Evolutionary conservation across 2,113 vertebrate genomes (phyloP).

Genomic region (Lophochroa leadbeateri): DNA sequence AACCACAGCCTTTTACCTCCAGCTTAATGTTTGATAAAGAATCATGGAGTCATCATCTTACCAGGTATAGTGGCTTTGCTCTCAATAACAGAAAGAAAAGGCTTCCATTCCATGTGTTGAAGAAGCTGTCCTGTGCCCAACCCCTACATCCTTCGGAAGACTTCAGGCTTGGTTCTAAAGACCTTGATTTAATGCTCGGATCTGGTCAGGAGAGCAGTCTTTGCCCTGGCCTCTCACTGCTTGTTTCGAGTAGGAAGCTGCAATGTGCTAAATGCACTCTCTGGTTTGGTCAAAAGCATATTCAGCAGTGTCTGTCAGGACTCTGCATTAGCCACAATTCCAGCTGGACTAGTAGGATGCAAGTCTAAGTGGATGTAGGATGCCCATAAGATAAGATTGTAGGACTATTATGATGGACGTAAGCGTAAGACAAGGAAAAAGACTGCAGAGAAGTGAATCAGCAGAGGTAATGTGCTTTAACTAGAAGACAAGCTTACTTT

Average conservation of each 20-base stretch:
- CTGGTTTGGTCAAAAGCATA: fast-evolving
- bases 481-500: not conserved
- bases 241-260: not conserved
- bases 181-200: not conserved
- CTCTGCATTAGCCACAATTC: not conserved
- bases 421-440: fast-evolving
- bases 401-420: fast-evolving
- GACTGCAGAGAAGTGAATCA: not conserved
- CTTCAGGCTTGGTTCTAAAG: not conserved
- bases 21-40: not conserved
- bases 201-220: not conserved
- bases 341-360: not conserved
- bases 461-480: not conserved
- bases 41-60: not conserved
- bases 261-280: not conserved
- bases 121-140: not conserved
- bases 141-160: not conserved
- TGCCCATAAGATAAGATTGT: not conserved
- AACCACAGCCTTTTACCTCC: not conserved
- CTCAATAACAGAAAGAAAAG: not conserved
- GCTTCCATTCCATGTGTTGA: fast-evolving
- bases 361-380: not conserved
- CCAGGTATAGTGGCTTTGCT: not conserved
- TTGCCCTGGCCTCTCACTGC: not conserved
- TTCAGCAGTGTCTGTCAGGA: not conserved